Base-by-base conservation (phyloP, 2,888 invertebrate species). In the Suillia variegata region DNA sequence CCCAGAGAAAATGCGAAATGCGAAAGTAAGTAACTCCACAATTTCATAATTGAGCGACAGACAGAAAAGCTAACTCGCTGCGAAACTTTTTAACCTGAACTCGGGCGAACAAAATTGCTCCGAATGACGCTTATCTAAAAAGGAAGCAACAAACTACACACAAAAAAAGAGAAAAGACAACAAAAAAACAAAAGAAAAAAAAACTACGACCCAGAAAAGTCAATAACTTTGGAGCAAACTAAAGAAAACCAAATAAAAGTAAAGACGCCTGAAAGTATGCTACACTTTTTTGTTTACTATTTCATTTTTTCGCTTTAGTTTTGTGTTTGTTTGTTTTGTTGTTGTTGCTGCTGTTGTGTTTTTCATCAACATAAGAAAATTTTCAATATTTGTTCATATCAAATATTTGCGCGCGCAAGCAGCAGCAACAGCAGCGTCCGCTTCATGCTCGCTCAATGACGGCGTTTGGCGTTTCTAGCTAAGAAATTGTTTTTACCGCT, bases 321-420 rank as follows among this genome's bases (percentile, higher is more conserved):
- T 17, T 38, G 6, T n/a, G n/a, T 38, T 13, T 12, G 31, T n/a
- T n/a, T n/a, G n/a, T n/a, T n/a, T n/a, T n/a, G n/a, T n/a, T n/a
- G n/a, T n/a, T n/a, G n/a, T n/a, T n/a, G n/a, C n/a, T 18, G 5
- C 20, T 18, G 4, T 45, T 20, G 3, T n/a, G n/a, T 20, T 13
- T 20, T 12, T 45, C 4, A 17, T 64, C 68, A 34, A 61, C 56
- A 58, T 47, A 58, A 50, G 38, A 54, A 54, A 54, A 51, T 59
- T 48, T 56, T 45, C 56, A 56, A 56, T 60, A 56, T 56, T 60
- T 60, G 53, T 42, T 22, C 42, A 54, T 54, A 56, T 60, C 53
- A 53, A 60, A 59, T 56, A 56, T 59, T 59, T 52, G 52, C 45
- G 31, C 15, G 26, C 50, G 50, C 50, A 4, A 5, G 26, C 26